These are phyloP conservation scores for Phrynosoma platyrhinos DNA, from an alignment of 2,113 vertebrate genomes.

Conservation along the genomic window DNA sequence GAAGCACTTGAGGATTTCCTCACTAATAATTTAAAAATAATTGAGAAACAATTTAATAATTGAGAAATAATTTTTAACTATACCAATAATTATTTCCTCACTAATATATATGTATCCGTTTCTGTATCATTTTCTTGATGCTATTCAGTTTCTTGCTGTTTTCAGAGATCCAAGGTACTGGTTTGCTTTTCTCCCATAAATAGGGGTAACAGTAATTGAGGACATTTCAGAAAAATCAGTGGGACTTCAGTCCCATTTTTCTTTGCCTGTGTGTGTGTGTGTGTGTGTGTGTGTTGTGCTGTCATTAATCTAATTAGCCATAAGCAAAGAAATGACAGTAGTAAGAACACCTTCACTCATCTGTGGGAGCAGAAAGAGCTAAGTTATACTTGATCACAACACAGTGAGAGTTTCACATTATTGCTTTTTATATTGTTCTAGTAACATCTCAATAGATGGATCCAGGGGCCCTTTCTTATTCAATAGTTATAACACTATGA, in stretches of 20 bases:
- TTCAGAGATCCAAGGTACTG: constrained; percentile 5
- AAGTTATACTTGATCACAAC: not conserved
- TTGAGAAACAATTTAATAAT: no score
- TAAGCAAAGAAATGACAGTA: not conserved
- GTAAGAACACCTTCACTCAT: not conserved
- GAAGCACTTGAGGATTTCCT: not conserved
- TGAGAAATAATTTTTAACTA: no score
- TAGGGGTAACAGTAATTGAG: not conserved
- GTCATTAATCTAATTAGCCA: not conserved
- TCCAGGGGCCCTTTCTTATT: no score
- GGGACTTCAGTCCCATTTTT: not conserved
- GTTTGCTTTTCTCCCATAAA: not conserved
- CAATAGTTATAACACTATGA: no score
- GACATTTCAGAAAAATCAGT: constrained; percentile 11
- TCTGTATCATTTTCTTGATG: fast-evolving
- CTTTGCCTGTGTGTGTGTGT: not conserved
- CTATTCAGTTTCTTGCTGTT: not conserved
- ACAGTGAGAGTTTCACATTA: not conserved
- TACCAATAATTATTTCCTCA: not conserved
- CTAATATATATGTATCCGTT: not conserved
- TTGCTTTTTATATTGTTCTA: not conserved
- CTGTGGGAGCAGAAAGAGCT: not conserved
- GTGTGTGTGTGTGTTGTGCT: no score
- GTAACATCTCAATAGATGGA: not conserved
- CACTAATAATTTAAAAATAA: no score